Base-by-base conservation (phyloP, 64 coral and sea anemone genomes). In the Exaiptasia diaphana region DNA sequence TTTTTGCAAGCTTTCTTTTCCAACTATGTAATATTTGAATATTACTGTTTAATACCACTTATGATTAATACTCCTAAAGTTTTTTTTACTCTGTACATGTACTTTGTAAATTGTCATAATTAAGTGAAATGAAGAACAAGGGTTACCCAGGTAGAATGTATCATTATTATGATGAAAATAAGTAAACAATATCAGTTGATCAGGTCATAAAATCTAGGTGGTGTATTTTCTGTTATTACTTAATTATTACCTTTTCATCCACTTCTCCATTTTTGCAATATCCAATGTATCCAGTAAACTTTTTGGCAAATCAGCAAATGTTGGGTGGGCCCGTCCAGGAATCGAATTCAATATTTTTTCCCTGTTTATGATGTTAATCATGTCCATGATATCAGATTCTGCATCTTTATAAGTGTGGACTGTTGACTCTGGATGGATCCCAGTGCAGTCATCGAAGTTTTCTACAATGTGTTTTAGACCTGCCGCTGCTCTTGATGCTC, bases 271-370 rank as follows among this genome's bases (percentile, higher is more conserved):
- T 35, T 30, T 25, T 28, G 35, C 30, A 2, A 54, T 52, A 55
- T 76, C 14, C 20, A 76, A 26, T 15, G 29, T 14, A 42, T 73
- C 41, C 21, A 48, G 39, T 3, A 27, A n/a, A 44, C 69, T 76
- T 50, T 76, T 76, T 55, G 73, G 35, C 9, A 76, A 30, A 20
- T 76, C 55, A 4, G 49, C 45, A 29, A 76, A 55, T 10, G 30
- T 2, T 7, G 49, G 15, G 31, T 75, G 49, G 9, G 13, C 38
- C 35, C 73, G 52, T 15, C 35, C 53, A 20, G 73, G 45, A 35
- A 76, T 35, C 15, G 45, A 20, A 22, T 32, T 53, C 33, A 76
- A 76, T 5, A 50, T 24, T 35, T 76, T 55, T 10, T 35, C 8
- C 36, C 38, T 35, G 29, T 28, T 50, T 10, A 76, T 13, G 12